A percentile compares a stretch with the other conserved stretches of the same genome.
These are phyloP conservation scores for Protosalanx chinensis DNA, from an alignment of 2,797 vertebrate species.

Conservation along the genomic window DNA sequence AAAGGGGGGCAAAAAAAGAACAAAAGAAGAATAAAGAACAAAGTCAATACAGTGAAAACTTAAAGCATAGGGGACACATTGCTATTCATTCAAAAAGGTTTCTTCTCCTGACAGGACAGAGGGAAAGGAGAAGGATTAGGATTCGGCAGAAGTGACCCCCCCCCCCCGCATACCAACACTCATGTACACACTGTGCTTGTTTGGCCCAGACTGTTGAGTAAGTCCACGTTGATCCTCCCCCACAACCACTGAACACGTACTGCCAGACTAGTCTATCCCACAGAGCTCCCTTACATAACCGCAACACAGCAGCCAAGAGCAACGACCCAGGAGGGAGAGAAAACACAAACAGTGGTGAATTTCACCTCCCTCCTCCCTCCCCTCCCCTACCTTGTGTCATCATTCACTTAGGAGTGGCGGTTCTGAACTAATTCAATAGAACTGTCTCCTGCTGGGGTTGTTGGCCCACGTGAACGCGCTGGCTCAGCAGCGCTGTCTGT, in stretches of 20 bases:
- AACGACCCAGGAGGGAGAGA: background rate
- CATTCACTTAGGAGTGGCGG: too few relatives aligned
- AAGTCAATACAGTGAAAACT: conserved; percentile 81
- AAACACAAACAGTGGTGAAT: background rate
- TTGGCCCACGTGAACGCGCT: too few relatives aligned
- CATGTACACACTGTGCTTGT: conserved; percentile 36
- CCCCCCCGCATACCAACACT: conserved; percentile 31
- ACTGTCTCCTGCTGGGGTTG: too few relatives aligned
- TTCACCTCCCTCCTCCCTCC: conserved; percentile 11
- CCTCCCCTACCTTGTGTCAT: too few relatives aligned
- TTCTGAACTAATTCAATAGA: too few relatives aligned
- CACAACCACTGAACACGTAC: conserved; percentile 53
- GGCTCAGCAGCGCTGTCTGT: too few relatives aligned
- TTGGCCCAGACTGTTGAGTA: conserved; percentile 21
- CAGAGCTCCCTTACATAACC: conserved; percentile 64
- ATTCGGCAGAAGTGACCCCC: conserved; percentile 17
- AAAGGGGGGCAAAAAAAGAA: conserved; percentile 66
- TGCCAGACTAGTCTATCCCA: conserved; percentile 61
- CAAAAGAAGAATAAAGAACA: conserved; percentile 81
- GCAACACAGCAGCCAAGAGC: conserved; percentile 20
- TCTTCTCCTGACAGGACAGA: conserved; percentile 55
- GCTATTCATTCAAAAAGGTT: conserved; percentile 59
- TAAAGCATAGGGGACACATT: conserved; percentile 74
- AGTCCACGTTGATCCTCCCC: conserved; percentile 41
- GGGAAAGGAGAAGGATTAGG: conserved; percentile 53